Base-by-base conservation (phyloP, 2,888 invertebrate species). In the Panzeria rudis region DNA sequence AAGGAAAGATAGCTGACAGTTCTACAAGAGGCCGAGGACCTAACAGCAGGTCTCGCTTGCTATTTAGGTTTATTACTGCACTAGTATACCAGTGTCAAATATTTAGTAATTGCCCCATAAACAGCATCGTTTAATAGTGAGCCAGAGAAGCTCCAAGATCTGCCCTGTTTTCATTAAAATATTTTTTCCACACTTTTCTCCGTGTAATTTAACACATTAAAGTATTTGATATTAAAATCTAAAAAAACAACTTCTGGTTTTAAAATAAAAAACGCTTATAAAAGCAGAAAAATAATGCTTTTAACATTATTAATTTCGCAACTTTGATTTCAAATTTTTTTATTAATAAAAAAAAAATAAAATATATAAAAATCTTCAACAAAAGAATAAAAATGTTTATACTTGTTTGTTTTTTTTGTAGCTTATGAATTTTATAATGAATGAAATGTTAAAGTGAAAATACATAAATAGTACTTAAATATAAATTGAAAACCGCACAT, bases 221-320 rank as follows among this genome's bases (percentile, higher is more conserved):
- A 78, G 56, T 69, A 72, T 64, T 78, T 78, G 75, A 82, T 79
- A 78, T 61, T 59, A 17, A 50, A 38, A 62, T 44, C 11, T 59
- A 76, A 80, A 80, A 79, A 69, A 64, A 71, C 41, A 50, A 20
- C 64, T 59, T 41, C 35, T 66, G 64, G 62, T 69, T 77, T 79
- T 75, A 64, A 73, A 84, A 86, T 80, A 69, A 83, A 84, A 86
- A 86, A 81, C 84, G 86, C 86, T 86, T 81, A 86, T 86, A 81
- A 81, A 82, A 83, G 79, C 76, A 76, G 62, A 79, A 82, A 78
- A 86, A 86, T 86, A 87, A 87, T 80, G 87, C 87, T 87, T 87
- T 87, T 87, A 87, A 86, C 86, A 80, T 86, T 87, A 87, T 87
- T 87, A 87, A 86, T 87, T 86, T 87, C 66, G 85, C 73, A 86